phyloP scores from a whole-genome alignment of 2,113 vertebrate species.

The Hylia prasina region DNA sequence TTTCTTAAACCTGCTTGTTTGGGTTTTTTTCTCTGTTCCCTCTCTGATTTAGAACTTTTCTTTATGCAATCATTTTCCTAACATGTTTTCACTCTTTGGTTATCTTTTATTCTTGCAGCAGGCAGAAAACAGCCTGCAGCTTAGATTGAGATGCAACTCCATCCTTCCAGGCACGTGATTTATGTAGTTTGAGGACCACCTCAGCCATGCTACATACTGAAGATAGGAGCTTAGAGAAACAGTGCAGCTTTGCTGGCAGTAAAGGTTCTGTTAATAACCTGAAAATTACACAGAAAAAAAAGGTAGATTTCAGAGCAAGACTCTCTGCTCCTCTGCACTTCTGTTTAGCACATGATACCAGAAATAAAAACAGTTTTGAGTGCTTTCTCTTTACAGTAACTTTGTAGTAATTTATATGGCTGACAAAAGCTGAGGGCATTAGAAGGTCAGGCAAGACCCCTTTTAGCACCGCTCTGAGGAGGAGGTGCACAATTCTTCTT shows the following conservation, averaged over 20 bases:
- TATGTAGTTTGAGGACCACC: neutral
- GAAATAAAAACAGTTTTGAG: neutral
- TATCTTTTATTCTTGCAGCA: neutral
- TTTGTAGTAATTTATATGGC: neutral
- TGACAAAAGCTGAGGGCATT: neutral
- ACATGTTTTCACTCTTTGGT: neutral
- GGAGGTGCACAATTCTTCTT: neutral
- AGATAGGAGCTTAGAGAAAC: neutral
- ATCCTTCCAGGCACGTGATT: neutral
- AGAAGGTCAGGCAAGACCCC: neutral
- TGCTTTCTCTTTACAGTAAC: neutral
- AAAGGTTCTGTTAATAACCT: neutral
- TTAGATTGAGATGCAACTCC: neutral
- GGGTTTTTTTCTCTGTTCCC: neutral
- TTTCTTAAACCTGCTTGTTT: neutral
- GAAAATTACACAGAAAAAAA: neutral
- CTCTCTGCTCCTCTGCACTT: neutral
- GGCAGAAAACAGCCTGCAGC: neutral
- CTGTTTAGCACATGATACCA: neutral
- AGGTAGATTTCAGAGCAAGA: neutral
- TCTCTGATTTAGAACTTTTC: neutral
- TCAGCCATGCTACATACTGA: neutral
- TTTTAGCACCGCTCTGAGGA: neutral
- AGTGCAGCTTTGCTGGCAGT: neutral
- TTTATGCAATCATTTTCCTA: neutral